Evolutionary conservation across 1,140 invertebrate genomes (phyloP).

Genomic region (Heliconius himera): DNA sequence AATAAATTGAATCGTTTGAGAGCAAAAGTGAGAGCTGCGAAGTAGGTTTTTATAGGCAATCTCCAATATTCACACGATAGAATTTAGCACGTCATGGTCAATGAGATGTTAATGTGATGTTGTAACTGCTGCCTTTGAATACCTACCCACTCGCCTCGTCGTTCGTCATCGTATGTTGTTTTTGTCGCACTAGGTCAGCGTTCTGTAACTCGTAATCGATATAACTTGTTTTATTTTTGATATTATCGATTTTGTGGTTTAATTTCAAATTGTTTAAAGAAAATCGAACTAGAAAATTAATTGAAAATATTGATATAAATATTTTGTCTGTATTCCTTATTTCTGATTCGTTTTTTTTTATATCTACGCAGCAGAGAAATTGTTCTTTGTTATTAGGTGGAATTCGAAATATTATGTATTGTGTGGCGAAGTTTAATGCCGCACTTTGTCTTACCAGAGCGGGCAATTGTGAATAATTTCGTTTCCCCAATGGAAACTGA

Average conservation of each 20-base stretch:
- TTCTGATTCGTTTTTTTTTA: too few relatives aligned
- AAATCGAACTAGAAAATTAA: not conserved
- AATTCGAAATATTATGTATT: too few relatives aligned
- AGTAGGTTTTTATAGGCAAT: constrained; percentile 43
- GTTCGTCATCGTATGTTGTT: not conserved
- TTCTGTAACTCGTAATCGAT: not conserved
- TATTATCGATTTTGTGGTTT: not conserved
- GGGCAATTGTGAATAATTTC: too few relatives aligned
- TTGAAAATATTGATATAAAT: not conserved
- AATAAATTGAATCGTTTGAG: constrained; percentile 17
- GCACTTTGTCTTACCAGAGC: too few relatives aligned
- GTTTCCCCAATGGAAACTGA: too few relatives aligned
- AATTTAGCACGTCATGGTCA: constrained; percentile 52
- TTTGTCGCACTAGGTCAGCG: constrained; percentile 6
- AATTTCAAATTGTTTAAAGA: not conserved
- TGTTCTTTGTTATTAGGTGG: too few relatives aligned
- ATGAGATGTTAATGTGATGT: constrained; percentile 63
- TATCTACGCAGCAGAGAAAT: too few relatives aligned
- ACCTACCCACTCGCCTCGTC: not conserved
- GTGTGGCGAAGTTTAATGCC: too few relatives aligned
- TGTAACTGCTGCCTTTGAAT: constrained; percentile 44
- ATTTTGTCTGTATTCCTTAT: too few relatives aligned
- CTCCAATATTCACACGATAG: constrained; percentile 34
- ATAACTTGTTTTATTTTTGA: not conserved
- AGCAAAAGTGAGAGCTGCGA: constrained; percentile 59